A percentile compares a stretch with the other conserved stretches of the same genome.
These are phyloP conservation scores for Caenorhabditis remanei DNA, from an alignment of 1,140 invertebrate genomes.

Conservation along the genomic window DNA sequence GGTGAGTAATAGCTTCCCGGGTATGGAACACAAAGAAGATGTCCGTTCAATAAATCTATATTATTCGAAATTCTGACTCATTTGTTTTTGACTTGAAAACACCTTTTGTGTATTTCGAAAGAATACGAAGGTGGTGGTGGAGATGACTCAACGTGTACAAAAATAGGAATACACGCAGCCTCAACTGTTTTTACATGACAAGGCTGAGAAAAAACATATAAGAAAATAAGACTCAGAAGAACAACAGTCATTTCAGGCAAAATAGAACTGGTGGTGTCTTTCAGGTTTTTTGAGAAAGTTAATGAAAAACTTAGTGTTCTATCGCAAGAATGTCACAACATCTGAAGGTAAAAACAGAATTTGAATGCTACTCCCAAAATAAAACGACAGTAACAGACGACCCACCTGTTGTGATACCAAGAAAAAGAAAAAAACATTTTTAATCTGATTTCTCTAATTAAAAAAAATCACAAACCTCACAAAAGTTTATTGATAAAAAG, in stretches of 20 bases:
- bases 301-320: too few species aligned
- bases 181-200: not conserved
- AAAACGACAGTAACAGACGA: too few species aligned
- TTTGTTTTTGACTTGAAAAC: not conserved
- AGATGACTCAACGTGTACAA: slow-evolving; percentile 12
- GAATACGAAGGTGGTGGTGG: not conserved
- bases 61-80: not conserved
- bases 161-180: not conserved
- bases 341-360: too few species aligned
- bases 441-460: too few species aligned
- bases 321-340: too few species aligned
- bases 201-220: not conserved
- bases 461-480: too few species aligned
- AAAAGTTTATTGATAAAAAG: not conserved
- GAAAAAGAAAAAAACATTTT: too few species aligned
- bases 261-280: too few species aligned
- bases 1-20: slow-evolving; percentile 42
- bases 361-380: not conserved
- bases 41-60: slow-evolving; percentile 32
- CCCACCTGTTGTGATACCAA: too few species aligned
- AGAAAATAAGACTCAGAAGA: not conserved
- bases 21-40: slow-evolving; percentile 51
- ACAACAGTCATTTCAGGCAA: not conserved
- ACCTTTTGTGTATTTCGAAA: not conserved
- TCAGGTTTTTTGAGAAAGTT: too few species aligned